Evolutionary conservation across 2,888 invertebrate species (phyloP).

Genomic region (Lordiphosa andalusiaca): DNA sequence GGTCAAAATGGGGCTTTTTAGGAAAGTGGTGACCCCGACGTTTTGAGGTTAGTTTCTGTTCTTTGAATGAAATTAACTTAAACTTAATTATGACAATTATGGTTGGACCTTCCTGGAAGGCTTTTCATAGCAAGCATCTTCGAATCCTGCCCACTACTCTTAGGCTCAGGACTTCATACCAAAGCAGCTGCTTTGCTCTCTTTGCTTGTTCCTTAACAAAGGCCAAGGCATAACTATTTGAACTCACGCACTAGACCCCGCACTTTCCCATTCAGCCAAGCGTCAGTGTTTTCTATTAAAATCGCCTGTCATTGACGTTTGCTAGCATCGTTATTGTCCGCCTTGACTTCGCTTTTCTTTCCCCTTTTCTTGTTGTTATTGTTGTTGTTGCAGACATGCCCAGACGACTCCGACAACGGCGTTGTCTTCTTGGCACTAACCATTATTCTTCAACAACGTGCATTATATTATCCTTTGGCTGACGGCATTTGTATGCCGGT

Average conservation of each 20-base stretch:
- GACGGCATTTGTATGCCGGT: constrained; percentile 68
- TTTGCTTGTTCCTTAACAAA: constrained; percentile 4
- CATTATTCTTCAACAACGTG: constrained; percentile 71
- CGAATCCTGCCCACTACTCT: too few species aligned
- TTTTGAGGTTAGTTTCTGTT: too few species aligned
- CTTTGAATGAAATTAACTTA: too few species aligned
- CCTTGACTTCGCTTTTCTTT: constrained; percentile 7
- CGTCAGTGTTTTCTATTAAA: constrained; percentile 68
- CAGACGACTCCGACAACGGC: constrained; percentile 52
- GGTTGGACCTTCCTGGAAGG: too few species aligned
- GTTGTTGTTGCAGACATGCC: constrained; percentile 52
- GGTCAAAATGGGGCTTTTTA: too few species aligned
- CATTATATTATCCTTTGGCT: constrained; percentile 71
- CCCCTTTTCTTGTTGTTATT: not conserved
- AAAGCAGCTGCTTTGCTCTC: not conserved
- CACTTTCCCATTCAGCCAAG: constrained; percentile 1
- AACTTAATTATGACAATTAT: too few species aligned
- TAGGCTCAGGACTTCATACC: too few species aligned
- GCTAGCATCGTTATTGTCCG: constrained; percentile 65
- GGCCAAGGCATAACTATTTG: constrained; percentile 10
- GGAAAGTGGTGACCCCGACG: too few species aligned
- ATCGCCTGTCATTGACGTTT: constrained; percentile 75
- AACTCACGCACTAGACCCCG: constrained; percentile 18
- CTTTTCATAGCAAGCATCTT: too few species aligned
- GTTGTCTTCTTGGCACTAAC: constrained; percentile 68